A percentile compares a stretch with the other conserved stretches of the same genome.
Conservation (phyloP, 2,797 vertebrate genomes). For the Microtus obscurus region DNA sequence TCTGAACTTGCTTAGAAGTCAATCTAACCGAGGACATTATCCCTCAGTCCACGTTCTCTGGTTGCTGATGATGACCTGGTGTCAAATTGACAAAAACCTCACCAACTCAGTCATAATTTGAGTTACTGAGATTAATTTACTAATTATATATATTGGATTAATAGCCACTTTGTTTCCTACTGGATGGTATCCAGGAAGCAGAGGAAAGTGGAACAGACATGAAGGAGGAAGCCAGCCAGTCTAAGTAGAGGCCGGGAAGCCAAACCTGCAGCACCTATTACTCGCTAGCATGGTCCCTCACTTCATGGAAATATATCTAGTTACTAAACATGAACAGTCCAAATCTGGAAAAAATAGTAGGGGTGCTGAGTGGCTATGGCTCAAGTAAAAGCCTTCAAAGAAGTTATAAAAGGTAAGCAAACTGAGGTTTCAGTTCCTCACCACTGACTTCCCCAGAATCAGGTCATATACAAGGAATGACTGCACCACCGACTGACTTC, state of each 20-base stretch:
- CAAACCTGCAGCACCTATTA: background rate
- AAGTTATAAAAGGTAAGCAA: conserved; percentile 26
- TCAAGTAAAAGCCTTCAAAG: background rate
- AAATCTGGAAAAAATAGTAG: background rate
- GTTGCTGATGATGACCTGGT: background rate
- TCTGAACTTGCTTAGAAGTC: background rate
- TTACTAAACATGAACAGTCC: conserved; percentile 35
- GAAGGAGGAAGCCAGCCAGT: background rate
- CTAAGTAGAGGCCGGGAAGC: conserved; percentile 6
- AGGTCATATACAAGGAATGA: background rate
- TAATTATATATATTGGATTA: background rate
- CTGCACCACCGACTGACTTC: background rate
- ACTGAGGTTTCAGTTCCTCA: background rate
- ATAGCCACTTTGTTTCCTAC: background rate
- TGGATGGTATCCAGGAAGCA: background rate
- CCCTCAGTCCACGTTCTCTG: no score
- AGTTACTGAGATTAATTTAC: conserved; percentile 18
- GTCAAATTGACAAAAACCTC: no score
- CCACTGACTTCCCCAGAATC: background rate
- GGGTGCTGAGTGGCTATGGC: background rate
- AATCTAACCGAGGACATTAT: background rate
- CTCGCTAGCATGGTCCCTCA: background rate
- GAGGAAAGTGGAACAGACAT: background rate
- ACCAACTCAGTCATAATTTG: background rate
- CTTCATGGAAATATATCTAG: conserved; percentile 29